phyloP scores from a whole-genome alignment of 2,888 invertebrate genomes.

The Idaea biselata region DNA sequence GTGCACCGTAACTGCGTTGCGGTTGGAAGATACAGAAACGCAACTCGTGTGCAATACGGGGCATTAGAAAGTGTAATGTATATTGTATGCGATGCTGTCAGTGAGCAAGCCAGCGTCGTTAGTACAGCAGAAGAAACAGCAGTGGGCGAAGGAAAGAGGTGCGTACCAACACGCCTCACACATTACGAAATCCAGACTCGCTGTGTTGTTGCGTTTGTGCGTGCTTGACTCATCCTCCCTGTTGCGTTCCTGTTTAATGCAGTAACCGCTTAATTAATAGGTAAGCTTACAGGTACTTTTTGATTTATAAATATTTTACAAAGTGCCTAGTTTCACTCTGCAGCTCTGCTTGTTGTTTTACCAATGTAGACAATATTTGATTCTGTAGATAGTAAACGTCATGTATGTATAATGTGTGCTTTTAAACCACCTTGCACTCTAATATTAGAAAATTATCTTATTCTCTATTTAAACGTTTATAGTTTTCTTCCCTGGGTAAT shows the following conservation, averaged over 20 bases:
- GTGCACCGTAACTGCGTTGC: slow-evolving; percentile 71
- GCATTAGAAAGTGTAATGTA: slow-evolving; percentile 77
- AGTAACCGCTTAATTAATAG: slow-evolving; percentile 8
- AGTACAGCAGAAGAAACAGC: slow-evolving; percentile 92
- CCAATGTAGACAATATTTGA: not conserved
- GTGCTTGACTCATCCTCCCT: slow-evolving; percentile 10
- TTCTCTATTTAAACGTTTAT: too few relatives aligned
- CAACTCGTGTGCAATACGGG: slow-evolving; percentile 70
- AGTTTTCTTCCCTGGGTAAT: too few relatives aligned
- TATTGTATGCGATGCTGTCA: slow-evolving; percentile 74
- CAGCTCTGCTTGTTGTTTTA: not conserved
- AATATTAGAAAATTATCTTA: too few relatives aligned
- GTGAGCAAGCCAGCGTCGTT: slow-evolving; percentile 82
- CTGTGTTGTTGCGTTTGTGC: slow-evolving; percentile 17
- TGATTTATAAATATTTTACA: not conserved
- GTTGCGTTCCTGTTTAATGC: slow-evolving; percentile 16
- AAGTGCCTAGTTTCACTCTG: not conserved
- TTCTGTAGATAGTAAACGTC: not conserved
- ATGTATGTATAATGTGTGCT: too few relatives aligned
- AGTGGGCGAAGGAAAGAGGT: slow-evolving; percentile 97
- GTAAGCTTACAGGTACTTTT: slow-evolving; percentile 1
- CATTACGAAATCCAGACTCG: slow-evolving; percentile 22
- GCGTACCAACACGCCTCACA: slow-evolving; percentile 45
- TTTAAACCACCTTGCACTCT: too few relatives aligned
- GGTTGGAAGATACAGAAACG: slow-evolving; percentile 61